Evolutionary conservation across 2,888 invertebrate species (phyloP).

Genomic region (Sphecodes monilicornis): DNA sequence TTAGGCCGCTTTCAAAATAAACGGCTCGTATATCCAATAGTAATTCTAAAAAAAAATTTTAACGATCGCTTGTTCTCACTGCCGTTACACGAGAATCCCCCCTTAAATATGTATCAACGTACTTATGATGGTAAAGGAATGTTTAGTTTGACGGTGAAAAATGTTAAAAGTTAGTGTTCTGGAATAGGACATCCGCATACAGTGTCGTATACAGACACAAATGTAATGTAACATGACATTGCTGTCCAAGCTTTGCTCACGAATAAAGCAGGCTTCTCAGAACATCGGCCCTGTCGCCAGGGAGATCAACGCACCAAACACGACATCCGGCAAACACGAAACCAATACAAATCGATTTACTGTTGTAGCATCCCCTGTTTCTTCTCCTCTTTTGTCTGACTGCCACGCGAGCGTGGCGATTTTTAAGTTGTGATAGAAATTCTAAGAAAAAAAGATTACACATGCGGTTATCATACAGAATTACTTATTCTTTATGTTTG

Average conservation of each 20-base stretch:
- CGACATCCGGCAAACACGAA: slow-evolving; percentile 10
- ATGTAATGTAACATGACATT: slow-evolving; percentile 3
- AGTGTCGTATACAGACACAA: neutral
- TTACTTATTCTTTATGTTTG: neutral
- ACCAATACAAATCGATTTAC: neutral
- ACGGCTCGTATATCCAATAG: too few relatives aligned
- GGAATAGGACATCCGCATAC: neutral
- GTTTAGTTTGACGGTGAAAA: neutral
- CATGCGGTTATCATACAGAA: too few relatives aligned
- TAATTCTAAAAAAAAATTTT: too few relatives aligned
- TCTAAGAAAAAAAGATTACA: neutral
- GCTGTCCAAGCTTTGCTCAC: neutral
- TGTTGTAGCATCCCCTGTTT: neutral
- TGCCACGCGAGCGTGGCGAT: neutral
- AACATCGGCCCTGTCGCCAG: neutral
- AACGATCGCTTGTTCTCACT: too few relatives aligned
- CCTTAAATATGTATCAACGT: too few relatives aligned
- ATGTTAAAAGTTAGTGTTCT: neutral
- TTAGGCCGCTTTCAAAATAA: too few relatives aligned
- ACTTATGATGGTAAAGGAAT: neutral
- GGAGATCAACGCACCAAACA: slow-evolving; percentile 7
- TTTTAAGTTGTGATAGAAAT: neutral
- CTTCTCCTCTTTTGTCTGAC: neutral
- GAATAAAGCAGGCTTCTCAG: slow-evolving; percentile 14
- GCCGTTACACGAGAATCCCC: too few relatives aligned